Evolutionary conservation across 2,888 invertebrate genomes (phyloP), one percentile per base, ranked within the genome.

Genomic region (Hedya salicella): DNA sequence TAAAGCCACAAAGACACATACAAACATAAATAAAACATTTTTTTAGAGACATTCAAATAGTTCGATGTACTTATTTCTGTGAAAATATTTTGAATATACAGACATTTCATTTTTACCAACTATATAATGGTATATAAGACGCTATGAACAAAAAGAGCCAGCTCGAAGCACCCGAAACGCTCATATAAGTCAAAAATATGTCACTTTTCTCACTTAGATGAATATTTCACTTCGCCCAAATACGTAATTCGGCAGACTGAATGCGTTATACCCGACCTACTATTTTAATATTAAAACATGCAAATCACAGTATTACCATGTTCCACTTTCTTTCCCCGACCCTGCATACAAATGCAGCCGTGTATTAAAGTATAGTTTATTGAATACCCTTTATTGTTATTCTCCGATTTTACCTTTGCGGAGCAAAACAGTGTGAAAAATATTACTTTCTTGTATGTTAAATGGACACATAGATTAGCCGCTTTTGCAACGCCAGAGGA

Each of bases 221-320:
- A 86, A 86, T 86, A 86, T 86, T 86, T 86, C 78, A 83, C 76
- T 77, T 76, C 78, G 74, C 74, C 79, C 80, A 81, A 78, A 82
- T 80, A 80, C 78, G 79, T 83, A 82, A 86, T 86, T 83, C 78
- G 71, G 75, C 73, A 74, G 75, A 77, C 81, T 75, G 77, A 79
- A 78, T 71, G 72, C 75, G 69, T 68, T 70, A 73, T 74, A 69
- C 73, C 74, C 74, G 72, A 73, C 76, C 76, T 73, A 71, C 75
- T 73, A 75, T 83, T 84, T 88, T 86, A 86, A 88, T 89, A 89
- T 89, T 89, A 88, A 89, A 84, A 86, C 86, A 88, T 89, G 87
- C 78, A 86, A 88, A 89, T 87, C 80, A 78, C 73, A 70, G 69
- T 71, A 87, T 87, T 85, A 84, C 82, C 87, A 85, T 87, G 81